These are phyloP conservation scores for Cranoglanis bouderius DNA, from an alignment of 2,113 vertebrate species.

Conservation along the genomic window DNA sequence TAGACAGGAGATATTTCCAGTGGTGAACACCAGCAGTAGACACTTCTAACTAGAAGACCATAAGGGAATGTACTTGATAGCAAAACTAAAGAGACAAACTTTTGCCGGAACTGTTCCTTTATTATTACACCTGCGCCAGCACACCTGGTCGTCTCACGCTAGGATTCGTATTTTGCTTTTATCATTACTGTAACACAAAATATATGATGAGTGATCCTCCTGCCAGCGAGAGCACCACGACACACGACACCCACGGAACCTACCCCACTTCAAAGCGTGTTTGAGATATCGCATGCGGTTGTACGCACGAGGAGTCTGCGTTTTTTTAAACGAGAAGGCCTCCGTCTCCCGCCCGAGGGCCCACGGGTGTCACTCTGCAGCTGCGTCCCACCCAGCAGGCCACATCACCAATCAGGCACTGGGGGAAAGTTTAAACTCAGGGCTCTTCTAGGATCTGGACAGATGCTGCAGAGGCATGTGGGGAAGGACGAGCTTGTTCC, in stretches of 20 bases:
- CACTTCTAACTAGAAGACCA: not conserved
- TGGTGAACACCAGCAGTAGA: not conserved
- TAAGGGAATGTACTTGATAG: not conserved
- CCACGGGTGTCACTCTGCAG: constrained; percentile 48
- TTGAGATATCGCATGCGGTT: constrained; percentile 44
- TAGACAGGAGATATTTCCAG: not conserved
- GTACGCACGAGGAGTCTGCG: constrained; percentile 38
- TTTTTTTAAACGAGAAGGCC: constrained; percentile 47
- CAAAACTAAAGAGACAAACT: not conserved
- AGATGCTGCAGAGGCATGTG: not conserved
- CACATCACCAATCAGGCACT: constrained; percentile 38
- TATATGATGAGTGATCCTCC: constrained; percentile 9
- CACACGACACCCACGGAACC: constrained; percentile 10
- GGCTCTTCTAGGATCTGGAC: constrained; percentile 11
- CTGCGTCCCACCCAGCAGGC: constrained; percentile 46
- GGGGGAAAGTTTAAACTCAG: constrained; percentile 47
- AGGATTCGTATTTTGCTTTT: not conserved
- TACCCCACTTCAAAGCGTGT: constrained; percentile 48
- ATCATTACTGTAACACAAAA: not conserved
- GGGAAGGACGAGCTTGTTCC: not conserved
- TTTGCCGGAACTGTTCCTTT: not conserved
- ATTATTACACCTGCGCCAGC: not conserved
- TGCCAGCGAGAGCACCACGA: constrained; percentile 22
- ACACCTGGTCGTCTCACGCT: constrained; percentile 7
- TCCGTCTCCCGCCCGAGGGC: constrained; percentile 33